Percentiles rank a stretch among this genome's conserved stretches.
Evolutionary conservation across 1,140 invertebrate genomes (phyloP).

Genomic region (Danaus plexippus): DNA sequence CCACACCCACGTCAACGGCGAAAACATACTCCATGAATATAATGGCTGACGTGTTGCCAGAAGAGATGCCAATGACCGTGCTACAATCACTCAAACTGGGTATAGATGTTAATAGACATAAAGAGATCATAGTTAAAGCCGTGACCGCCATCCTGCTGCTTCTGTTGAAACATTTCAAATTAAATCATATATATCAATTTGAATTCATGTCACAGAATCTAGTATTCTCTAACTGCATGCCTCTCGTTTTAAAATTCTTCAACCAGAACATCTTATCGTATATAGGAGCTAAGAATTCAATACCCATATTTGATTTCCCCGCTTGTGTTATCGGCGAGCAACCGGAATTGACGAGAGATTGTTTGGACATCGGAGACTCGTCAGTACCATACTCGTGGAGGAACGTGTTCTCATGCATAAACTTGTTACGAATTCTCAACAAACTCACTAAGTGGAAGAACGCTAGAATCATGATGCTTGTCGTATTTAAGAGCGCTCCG

Average conservation of each 20-base stretch:
- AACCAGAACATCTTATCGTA: conserved; percentile 98
- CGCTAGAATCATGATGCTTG: conserved; percentile 99
- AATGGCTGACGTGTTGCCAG: conserved; percentile 95
- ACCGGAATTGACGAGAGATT: conserved; percentile 94
- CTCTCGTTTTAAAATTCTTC: conserved; percentile 98
- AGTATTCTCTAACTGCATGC: conserved; percentile 99
- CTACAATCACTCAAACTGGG: conserved; percentile 97
- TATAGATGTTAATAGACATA: conserved; percentile 98
- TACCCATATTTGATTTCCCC: conserved; percentile 95
- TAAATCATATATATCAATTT: conserved; percentile 99
- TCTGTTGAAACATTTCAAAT: conserved; percentile 97
- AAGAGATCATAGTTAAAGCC: conserved; percentile 99
- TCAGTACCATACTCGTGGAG: conserved; percentile 92
- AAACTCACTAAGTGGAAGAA: conserved; percentile 99
- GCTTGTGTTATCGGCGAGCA: conserved; percentile 97
- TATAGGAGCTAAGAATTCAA: conserved; percentile 95
- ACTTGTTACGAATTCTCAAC: conserved; percentile 96
- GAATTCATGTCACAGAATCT: conserved; percentile 99
- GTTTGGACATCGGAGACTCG: conserved; percentile 90
- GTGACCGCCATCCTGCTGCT: conserved; percentile 95
- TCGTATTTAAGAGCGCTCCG: conserved; percentile 99
- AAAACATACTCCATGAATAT: conserved; percentile 99
- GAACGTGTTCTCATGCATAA: conserved; percentile 98
- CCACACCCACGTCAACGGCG: conserved; percentile 96
- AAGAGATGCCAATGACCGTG: conserved; percentile 97